Conservation (phyloP, 2,888 invertebrate species). For the Dyspetes luteomarginatus region DNA sequence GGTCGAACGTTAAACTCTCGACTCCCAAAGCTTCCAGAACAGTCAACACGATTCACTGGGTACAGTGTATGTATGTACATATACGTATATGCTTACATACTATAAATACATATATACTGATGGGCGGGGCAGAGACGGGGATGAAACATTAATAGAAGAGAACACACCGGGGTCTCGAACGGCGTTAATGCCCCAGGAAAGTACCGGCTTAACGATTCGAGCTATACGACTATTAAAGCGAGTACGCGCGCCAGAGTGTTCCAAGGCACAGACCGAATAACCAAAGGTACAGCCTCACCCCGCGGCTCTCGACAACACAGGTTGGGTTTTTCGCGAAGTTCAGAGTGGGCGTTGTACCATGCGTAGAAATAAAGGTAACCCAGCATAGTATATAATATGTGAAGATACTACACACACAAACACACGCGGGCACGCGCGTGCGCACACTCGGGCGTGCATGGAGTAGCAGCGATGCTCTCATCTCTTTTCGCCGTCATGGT, state of each 20-base stretch:
- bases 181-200: conserved; percentile 69
- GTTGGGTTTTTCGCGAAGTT: conserved; percentile 14
- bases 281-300: conserved; percentile 25
- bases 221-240: conserved; percentile 33
- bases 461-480: not conserved
- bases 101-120: conserved; percentile 1
- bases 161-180: conserved; percentile 33
- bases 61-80: conserved; percentile 13
- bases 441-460: too few species aligned
- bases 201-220: conserved; percentile 68
- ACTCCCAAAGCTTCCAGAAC: conserved; percentile 34
- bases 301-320: conserved; percentile 3
- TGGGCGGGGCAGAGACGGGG: not conserved
- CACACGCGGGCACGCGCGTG: not conserved
- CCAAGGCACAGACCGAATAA: conserved; percentile 25
- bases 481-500: not conserved
- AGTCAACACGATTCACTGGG: conserved; percentile 24
- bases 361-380: not conserved
- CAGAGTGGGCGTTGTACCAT: not conserved
- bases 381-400: not conserved
- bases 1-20: conserved; percentile 51
- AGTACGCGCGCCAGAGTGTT: conserved; percentile 33
- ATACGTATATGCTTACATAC: not conserved
- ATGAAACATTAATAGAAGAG: conserved; percentile 48
- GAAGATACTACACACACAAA: not conserved